Evolutionary conservation across 1,140 invertebrate genomes (phyloP).

Genomic region (Ericerus pela): DNA sequence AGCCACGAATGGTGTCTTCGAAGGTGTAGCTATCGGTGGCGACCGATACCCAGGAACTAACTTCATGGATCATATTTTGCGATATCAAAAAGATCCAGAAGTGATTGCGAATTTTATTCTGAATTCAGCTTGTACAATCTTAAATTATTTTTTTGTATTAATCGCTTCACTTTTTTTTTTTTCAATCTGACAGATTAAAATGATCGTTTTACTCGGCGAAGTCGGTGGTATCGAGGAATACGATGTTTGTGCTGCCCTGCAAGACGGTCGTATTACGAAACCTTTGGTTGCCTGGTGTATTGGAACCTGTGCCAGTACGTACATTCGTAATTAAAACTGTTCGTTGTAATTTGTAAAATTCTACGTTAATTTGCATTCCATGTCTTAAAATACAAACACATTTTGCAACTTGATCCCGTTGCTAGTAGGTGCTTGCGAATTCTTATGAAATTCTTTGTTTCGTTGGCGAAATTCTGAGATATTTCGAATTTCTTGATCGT

Average conservation of each 20-base stretch:
- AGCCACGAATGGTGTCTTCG: constrained; percentile 91
- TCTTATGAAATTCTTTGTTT: too few relatives aligned
- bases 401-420: too few relatives aligned
- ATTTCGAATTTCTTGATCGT: too few relatives aligned
- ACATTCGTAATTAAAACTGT: too few relatives aligned
- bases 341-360: too few relatives aligned
- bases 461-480: too few relatives aligned
- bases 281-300: constrained; percentile 98
- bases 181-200: constrained; percentile 70
- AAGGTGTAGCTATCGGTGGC: constrained; percentile 98
- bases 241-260: constrained; percentile 80
- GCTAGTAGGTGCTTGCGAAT: too few relatives aligned
- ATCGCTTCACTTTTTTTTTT: too few relatives aligned
- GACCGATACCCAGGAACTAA: constrained; percentile 97
- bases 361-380: too few relatives aligned
- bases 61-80: constrained; percentile 93
- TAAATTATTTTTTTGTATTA: constrained; percentile 31
- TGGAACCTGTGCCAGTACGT: constrained; percentile 62
- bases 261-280: constrained; percentile 70
- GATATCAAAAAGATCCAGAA: constrained; percentile 53
- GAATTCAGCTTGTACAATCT: constrained; percentile 39
- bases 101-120: too few relatives aligned
- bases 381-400: too few relatives aligned
- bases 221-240: constrained; percentile 99
- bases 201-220: constrained; percentile 92